Evolutionary conservation across 2,113 vertebrate genomes (phyloP).

Genomic region (Harpagus bidentatus): DNA sequence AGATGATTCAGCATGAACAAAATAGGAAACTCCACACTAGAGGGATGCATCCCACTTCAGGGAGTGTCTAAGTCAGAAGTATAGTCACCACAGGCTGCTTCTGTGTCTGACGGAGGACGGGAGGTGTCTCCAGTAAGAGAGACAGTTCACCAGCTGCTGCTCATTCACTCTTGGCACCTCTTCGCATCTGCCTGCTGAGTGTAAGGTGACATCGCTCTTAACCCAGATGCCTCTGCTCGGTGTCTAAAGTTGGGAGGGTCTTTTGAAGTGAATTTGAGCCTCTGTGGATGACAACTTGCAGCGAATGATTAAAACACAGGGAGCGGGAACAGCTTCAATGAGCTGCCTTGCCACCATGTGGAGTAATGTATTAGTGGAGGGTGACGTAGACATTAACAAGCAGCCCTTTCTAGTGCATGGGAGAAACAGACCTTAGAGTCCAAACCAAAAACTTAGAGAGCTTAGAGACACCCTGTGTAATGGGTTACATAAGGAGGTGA

Average conservation of each 20-base stretch:
- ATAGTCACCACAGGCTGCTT: neutral
- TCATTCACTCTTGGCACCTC: neutral
- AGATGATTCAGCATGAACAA: neutral
- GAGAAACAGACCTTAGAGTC: neutral
- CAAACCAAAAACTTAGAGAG: neutral
- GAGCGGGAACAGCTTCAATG: neutral
- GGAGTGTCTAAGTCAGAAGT: neutral
- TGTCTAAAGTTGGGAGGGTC: neutral
- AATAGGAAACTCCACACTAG: neutral
- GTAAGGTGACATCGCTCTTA: neutral
- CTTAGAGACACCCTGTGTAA: neutral
- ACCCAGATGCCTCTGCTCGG: neutral
- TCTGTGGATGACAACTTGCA: neutral
- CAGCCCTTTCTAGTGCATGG: neutral
- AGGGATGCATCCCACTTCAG: neutral
- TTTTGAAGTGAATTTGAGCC: neutral
- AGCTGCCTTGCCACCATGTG: neutral
- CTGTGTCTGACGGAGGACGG: accelerated
- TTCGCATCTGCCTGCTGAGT: neutral
- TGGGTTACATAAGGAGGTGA: neutral
- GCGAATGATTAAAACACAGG: neutral
- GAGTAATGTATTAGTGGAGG: neutral
- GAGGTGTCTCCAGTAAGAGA: neutral
- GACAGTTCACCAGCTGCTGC: neutral
- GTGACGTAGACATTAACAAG: neutral